Percentiles rank a stretch among this genome's conserved stretches.
Conservation (phyloP, 2,888 invertebrate species). For the Amaurobius ferox region DNA sequence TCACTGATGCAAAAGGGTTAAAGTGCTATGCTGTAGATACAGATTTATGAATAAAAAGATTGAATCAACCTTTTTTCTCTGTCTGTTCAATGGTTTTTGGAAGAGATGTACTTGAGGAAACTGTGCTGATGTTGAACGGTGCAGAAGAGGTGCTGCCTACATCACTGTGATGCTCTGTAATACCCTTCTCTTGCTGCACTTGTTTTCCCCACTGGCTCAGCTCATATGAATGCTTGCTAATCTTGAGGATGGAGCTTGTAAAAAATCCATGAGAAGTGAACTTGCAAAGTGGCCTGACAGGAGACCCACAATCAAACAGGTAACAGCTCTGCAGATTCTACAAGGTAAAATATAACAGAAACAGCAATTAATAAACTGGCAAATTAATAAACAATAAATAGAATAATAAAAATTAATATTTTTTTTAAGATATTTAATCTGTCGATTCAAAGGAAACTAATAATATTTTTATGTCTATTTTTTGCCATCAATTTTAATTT, state of each 20-base stretch:
- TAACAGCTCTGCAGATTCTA: conserved; percentile 86
- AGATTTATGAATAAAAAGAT: no score
- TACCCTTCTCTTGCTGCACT: conserved; percentile 85
- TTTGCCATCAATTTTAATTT: no score
- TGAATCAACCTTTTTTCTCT: conserved; percentile 42
- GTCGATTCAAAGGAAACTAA: no score
- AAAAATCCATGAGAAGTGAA: conserved; percentile 92
- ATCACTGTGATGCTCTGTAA: conserved; percentile 78
- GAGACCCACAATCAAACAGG: conserved; percentile 92
- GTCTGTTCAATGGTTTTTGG: not conserved
- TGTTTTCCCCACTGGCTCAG: conserved; percentile 85
- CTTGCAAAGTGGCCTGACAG: conserved; percentile 84
- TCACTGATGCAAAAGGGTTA: no score
- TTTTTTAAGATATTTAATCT: no score
- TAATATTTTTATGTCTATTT: no score
- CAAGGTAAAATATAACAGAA: no score
- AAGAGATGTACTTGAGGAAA: conserved; percentile 7
- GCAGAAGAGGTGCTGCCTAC: not conserved
- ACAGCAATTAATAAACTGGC: no score
- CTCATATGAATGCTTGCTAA: conserved; percentile 81
- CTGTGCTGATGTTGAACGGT: not conserved
- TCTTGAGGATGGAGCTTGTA: conserved; percentile 80
- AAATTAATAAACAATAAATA: no score
- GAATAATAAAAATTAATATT: no score
- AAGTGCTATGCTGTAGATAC: no score